Evolutionary conservation across 2,888 invertebrate genomes (phyloP).

Genomic region (Cenopis cana): DNA sequence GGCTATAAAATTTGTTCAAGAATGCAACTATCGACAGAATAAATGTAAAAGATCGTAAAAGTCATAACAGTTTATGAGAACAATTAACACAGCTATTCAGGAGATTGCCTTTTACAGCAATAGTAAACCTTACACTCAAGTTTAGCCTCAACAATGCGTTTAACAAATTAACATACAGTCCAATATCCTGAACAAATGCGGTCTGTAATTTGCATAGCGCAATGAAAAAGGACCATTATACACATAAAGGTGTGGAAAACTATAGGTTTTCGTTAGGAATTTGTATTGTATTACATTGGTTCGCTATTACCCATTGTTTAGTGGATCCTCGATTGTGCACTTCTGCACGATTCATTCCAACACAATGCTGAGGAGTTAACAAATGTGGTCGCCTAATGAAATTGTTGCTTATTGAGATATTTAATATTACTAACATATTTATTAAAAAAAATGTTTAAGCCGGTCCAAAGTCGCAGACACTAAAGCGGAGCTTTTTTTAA

Average conservation of each 20-base stretch:
- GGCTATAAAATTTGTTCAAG: constrained; percentile 1
- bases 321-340: constrained; percentile 53
- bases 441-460: no score
- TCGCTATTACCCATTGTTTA: constrained; percentile 66
- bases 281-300: constrained; percentile 69
- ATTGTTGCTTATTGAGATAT: constrained; percentile 29
- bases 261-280: constrained; percentile 73
- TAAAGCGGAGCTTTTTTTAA: no score
- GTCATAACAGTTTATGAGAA: constrained; percentile 15
- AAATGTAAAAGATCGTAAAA: constrained; percentile 26
- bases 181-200: constrained; percentile 48
- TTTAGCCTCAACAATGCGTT: constrained; percentile 30
- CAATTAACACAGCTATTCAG: constrained; percentile 36
- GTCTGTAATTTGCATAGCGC: constrained; percentile 57
- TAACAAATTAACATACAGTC: constrained; percentile 37
- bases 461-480: no score
- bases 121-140: constrained; percentile 29
- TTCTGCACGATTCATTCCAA: constrained; percentile 59
- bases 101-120: constrained; percentile 35
- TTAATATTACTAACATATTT: background rate
- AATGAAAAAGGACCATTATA: constrained; percentile 61
- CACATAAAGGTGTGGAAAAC: constrained; percentile 67
- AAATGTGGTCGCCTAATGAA: constrained; percentile 38
- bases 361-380: constrained; percentile 46
- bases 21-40: constrained; percentile 10